Base-by-base conservation (phyloP, 2,888 invertebrate species). In the Melanotus villosus region DNA sequence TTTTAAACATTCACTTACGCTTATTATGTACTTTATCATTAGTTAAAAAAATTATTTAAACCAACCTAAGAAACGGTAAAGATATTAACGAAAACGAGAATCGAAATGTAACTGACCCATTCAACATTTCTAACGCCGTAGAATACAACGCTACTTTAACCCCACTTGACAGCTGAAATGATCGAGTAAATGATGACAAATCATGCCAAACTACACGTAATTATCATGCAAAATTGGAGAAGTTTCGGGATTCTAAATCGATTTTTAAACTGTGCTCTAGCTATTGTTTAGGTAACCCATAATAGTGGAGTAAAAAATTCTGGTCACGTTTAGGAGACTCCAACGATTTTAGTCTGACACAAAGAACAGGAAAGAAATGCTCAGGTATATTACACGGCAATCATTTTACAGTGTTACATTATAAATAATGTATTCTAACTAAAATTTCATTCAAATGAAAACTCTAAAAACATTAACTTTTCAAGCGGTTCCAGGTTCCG, bases 171-270 rank as follows among this genome's bases (percentile, higher is more conserved):
- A 80, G 80, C 73, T 74, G 70, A 76, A 77, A 79, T 77, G 77
- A 77, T 74, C 67, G 70, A 75, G 70, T 68, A 81, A 81, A 82
- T 81, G 79, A 81, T 81, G 81, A 82, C 81, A 81, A 82, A 81
- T 82, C 77, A 77, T 77, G 76, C 75, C 70, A 77, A 80, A 79
- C 75, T 77, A 78, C 71, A 78, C 75, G 76, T 77, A 78, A 78
- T 77, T 70, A 73, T 75, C 77, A 76, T 78, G 78, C 77, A 76
- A 76, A 78, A 77, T 75, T 68, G 72, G 54, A 57, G 65, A 32
- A 59, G 65, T 66, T 74, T 56, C 41, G 38, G 65, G 57, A 60
- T 38, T 62, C 70, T 66, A 74, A 77, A 77, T 75, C 75, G 74
- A 70, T 75, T 78, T 78, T 77, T 76, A 77, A 76, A 75, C 69